Conservation (phyloP, 2,797 vertebrate genomes). For the Alcedo atthis region DNA sequence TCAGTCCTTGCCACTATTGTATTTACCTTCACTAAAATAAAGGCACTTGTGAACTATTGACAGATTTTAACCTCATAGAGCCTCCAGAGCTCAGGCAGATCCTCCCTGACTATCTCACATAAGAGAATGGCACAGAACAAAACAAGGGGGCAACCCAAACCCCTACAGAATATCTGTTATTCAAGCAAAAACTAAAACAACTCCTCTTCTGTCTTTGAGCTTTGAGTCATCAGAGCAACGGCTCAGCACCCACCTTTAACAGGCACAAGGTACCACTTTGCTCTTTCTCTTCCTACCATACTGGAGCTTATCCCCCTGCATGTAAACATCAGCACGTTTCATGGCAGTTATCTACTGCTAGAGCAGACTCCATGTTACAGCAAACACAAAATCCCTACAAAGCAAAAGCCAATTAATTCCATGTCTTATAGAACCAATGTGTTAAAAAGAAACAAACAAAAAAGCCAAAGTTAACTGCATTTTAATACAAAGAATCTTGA, state of each 20-base stretch:
- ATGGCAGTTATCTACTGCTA: background rate
- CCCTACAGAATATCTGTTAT: background rate
- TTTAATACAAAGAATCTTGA: constrained; percentile 29
- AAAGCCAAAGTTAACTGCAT: background rate
- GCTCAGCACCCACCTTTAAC: too few species aligned
- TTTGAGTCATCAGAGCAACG: background rate
- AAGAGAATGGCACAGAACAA: background rate
- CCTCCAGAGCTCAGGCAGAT: background rate
- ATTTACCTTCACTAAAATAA: background rate
- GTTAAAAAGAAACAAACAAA: background rate
- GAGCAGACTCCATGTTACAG: background rate
- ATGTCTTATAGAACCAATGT: background rate
- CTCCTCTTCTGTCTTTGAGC: background rate
- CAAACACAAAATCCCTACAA: background rate
- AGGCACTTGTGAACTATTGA: background rate
- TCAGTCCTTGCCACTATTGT: accelerated
- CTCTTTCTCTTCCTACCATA: background rate
- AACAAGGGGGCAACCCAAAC: background rate
- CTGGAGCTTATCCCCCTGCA: background rate
- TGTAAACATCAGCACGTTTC: background rate
- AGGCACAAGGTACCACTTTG: background rate
- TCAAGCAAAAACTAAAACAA: background rate
- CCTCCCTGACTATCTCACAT: background rate
- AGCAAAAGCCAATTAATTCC: constrained; percentile 5
- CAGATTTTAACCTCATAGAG: background rate